Conservation (phyloP, 2,888 invertebrate species). For the Nebria brevicollis region DNA sequence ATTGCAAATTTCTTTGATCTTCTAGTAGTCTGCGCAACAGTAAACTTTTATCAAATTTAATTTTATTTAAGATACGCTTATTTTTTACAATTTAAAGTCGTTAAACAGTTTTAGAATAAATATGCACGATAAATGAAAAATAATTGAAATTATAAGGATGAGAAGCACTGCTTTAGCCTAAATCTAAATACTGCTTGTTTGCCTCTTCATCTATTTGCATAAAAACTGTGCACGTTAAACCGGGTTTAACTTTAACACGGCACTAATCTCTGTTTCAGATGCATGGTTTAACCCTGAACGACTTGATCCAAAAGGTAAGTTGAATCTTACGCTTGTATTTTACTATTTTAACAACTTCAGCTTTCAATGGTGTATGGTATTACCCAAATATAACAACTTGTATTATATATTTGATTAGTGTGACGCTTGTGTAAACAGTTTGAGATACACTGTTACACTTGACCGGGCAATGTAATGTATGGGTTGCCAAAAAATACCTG, state of each 20-base stretch:
- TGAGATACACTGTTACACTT: neutral
- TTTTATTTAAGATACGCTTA: no score
- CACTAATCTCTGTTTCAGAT: conserved; percentile 77
- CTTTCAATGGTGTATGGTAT: conserved; percentile 12
- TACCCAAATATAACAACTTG: neutral
- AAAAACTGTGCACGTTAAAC: conserved; percentile 16
- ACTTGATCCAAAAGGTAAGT: conserved; percentile 91
- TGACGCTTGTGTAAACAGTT: neutral
- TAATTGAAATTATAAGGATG: no score
- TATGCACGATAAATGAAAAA: no score
- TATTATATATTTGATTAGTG: neutral
- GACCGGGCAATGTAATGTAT: neutral
- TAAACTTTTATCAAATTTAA: no score
- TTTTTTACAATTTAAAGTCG: no score
- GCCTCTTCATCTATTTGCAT: neutral
- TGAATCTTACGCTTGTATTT: conserved; percentile 31
- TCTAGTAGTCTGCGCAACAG: no score
- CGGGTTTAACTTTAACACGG: conserved; percentile 37
- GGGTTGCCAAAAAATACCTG: neutral
- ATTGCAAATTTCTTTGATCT: no score
- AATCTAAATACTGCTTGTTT: neutral
- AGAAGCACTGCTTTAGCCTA: neutral
- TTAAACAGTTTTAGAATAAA: no score
- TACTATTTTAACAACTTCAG: neutral
- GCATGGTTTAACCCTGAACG: conserved; percentile 94